phyloP scores from a whole-genome alignment of 2,113 vertebrate genomes.

The Clarias magur region DNA sequence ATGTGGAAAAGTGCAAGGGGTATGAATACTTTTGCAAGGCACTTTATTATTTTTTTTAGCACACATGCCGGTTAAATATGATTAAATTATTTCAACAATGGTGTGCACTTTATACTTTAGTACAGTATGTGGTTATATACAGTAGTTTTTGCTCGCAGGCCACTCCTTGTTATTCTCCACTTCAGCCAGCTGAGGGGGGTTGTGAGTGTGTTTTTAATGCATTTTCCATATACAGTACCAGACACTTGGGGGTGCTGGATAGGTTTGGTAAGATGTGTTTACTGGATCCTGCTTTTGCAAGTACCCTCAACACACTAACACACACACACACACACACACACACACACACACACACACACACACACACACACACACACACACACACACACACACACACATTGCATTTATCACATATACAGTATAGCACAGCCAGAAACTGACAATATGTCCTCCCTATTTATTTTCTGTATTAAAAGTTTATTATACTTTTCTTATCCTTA shows the following conservation, averaged over 20 bases:
- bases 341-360: too few relatives aligned
- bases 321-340: background rate
- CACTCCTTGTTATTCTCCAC: constrained; percentile 43
- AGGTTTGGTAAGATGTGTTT: constrained; percentile 52
- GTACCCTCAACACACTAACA: background rate
- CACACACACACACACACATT: too few relatives aligned
- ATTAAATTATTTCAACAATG: background rate
- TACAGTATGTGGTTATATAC: background rate
- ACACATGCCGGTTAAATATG: background rate
- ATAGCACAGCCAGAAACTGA: background rate
- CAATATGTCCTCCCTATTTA: background rate
- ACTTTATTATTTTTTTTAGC: background rate
- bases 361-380: too few relatives aligned
- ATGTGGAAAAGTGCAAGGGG: too few relatives aligned
- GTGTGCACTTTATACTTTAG: background rate
- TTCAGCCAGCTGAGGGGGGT: constrained; percentile 57
- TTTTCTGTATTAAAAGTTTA: too few relatives aligned
- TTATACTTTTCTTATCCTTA: too few relatives aligned
- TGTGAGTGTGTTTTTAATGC: constrained; percentile 61
- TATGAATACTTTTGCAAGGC: too few relatives aligned
- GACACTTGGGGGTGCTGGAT: constrained; percentile 64
- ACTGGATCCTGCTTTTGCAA: background rate
- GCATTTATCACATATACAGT: background rate
- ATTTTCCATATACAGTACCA: constrained; percentile 60
- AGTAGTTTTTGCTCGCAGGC: background rate